Evolutionary conservation across 2,113 vertebrate genomes (phyloP).

Genomic region (Larimichthys crocea): DNA sequence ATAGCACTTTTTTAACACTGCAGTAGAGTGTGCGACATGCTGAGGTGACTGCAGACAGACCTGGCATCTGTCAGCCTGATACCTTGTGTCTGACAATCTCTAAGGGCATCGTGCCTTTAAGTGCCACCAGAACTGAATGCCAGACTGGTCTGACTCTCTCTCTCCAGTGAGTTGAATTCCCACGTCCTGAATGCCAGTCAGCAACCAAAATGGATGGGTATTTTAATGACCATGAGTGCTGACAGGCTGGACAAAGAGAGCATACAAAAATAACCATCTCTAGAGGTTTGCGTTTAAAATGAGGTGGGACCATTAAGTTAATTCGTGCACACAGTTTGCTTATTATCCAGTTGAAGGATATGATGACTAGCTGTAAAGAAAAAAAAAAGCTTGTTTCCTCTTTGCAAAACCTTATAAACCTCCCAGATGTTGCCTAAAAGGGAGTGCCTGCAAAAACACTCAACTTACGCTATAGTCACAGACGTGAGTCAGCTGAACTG

Average conservation of each 20-base stretch:
- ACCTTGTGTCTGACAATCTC: slow-evolving; percentile 23
- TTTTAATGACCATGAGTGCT: slow-evolving; percentile 47
- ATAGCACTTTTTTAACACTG: neutral
- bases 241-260: slow-evolving; percentile 48
- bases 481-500: slow-evolving; percentile 51
- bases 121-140: slow-evolving; percentile 29
- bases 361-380: neutral
- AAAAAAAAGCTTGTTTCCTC: slow-evolving; percentile 19
- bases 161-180: slow-evolving; percentile 37
- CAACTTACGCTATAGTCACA: slow-evolving; percentile 22
- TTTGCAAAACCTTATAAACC: slow-evolving; percentile 42
- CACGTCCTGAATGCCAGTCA: slow-evolving; percentile 43
- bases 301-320: slow-evolving; percentile 16
- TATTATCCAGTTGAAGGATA: slow-evolving; percentile 10
- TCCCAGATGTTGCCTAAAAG: slow-evolving; percentile 32
- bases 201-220: slow-evolving; percentile 33
- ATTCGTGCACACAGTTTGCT: slow-evolving; percentile 18
- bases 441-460: slow-evolving; percentile 40
- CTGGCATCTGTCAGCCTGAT: slow-evolving; percentile 40
- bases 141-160: slow-evolving; percentile 20
- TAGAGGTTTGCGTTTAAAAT: neutral
- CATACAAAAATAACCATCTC: slow-evolving; percentile 39
- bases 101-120: slow-evolving; percentile 1
- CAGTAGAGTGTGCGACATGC: neutral
- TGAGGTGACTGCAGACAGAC: slow-evolving; percentile 5